Percentiles rank a stretch among this genome's conserved stretches.
phyloP scores from a whole-genome alignment of 2,888 invertebrate genomes.

The Leptinotarsa juncta region DNA sequence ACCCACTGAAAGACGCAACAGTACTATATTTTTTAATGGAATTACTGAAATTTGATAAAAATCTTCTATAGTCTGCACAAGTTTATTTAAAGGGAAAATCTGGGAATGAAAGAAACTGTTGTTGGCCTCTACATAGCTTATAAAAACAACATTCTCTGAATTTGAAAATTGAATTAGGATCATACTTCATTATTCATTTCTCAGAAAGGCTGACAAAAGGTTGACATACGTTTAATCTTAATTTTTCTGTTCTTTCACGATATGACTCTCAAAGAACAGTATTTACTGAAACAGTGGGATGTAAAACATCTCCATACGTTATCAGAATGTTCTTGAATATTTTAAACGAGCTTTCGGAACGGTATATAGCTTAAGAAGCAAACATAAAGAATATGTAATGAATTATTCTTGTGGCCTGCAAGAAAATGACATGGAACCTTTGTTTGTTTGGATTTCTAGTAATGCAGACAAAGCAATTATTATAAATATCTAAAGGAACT shows the following conservation, averaged over 20 bases:
- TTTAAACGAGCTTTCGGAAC: neutral
- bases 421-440: neutral
- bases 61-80: no score
- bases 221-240: no score
- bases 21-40: no score
- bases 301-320: neutral
- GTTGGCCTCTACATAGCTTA: no score
- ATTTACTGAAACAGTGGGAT: neutral
- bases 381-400: constrained; percentile 21
- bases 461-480: neutral
- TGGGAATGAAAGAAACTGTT: no score
- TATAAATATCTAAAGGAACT: neutral
- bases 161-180: no score
- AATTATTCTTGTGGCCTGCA: neutral
- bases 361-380: constrained; percentile 7
- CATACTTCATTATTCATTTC: no score
- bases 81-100: no score
- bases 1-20: no score
- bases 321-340: neutral
- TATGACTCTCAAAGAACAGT: neutral
- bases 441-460: neutral
- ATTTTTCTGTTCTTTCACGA: neutral
- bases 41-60: no score
- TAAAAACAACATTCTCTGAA: no score
- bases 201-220: no score